Percentiles rank a stretch among this genome's conserved stretches.
Evolutionary conservation across 2,113 vertebrate genomes (phyloP).

Genomic region (Calypte anna): DNA sequence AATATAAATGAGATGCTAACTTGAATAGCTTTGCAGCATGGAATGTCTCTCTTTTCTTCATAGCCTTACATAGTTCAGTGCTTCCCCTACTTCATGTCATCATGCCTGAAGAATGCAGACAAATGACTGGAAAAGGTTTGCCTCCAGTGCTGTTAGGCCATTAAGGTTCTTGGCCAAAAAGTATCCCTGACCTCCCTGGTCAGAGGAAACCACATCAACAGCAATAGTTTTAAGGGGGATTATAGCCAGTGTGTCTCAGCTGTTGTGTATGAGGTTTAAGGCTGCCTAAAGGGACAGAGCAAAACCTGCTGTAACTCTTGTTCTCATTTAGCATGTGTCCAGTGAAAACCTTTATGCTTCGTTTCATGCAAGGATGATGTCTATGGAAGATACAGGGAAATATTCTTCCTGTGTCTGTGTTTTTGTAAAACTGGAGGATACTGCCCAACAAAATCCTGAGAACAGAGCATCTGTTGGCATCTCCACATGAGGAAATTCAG

Average conservation of each 20-base stretch:
- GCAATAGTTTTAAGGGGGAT: not conserved
- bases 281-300: not conserved
- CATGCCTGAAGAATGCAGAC: slow-evolving; percentile 49
- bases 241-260: not conserved
- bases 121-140: slow-evolving; percentile 55
- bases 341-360: not conserved
- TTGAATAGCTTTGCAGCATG: not conserved
- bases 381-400: not conserved
- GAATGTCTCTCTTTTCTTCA: slow-evolving; percentile 33
- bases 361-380: not conserved
- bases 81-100: slow-evolving; percentile 40
- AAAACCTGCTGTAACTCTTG: not conserved
- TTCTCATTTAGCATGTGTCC: not conserved
- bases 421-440: not conserved
- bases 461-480: not conserved
- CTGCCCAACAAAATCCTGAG: not conserved
- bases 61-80: slow-evolving; percentile 39
- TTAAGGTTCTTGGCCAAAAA: slow-evolving; percentile 44
- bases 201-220: slow-evolving; percentile 3
- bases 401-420: not conserved
- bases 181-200: slow-evolving; percentile 20
- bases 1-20: slow-evolving; percentile 53
- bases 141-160: slow-evolving; percentile 24
- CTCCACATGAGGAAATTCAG: not conserved
- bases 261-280: not conserved